A percentile compares a stretch with the other conserved stretches of the same genome.
Conservation (phyloP, 2,888 invertebrate species). For the Drosophila barbarae region DNA sequence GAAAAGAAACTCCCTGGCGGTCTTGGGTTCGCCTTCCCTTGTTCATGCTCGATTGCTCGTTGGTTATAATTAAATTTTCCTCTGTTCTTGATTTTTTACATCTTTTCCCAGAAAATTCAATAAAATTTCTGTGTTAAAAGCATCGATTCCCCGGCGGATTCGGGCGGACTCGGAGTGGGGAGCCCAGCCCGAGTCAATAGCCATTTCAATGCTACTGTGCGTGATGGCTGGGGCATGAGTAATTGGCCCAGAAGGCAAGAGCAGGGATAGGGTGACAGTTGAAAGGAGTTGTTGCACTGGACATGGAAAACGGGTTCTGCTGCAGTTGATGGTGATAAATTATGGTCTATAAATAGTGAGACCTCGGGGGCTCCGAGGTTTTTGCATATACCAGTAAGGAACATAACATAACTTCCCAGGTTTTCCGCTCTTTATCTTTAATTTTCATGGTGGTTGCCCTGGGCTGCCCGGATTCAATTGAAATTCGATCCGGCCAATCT, state of each 20-base stretch:
- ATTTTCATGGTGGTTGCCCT: constrained; percentile 28
- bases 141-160: constrained; percentile 30
- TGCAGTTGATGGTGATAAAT: constrained; percentile 61
- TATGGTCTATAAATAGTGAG: constrained; percentile 51
- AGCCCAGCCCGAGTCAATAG: constrained; percentile 18
- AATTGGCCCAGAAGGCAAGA: constrained; percentile 43
- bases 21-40: constrained; percentile 1
- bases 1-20: constrained; percentile 34
- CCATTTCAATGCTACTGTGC: constrained; percentile 59
- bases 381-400: constrained; percentile 35
- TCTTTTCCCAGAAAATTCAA: constrained; percentile 48
- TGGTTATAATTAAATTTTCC: constrained; percentile 60
- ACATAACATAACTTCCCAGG: constrained; percentile 23
- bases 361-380: constrained; percentile 2
- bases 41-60: constrained; percentile 36
- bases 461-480: constrained; percentile 27
- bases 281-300: constrained; percentile 16
- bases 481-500: constrained; percentile 38
- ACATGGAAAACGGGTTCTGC: constrained; percentile 54
- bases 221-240: constrained; percentile 50
- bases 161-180: background rate
- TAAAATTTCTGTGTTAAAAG: constrained; percentile 27
- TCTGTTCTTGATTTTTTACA: constrained; percentile 53
- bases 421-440: constrained; percentile 22
- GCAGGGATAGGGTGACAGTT: constrained; percentile 29